Evolutionary conservation across 1,140 invertebrate species (phyloP).

Genomic region (Phymorhynchus buccinoides): DNA sequence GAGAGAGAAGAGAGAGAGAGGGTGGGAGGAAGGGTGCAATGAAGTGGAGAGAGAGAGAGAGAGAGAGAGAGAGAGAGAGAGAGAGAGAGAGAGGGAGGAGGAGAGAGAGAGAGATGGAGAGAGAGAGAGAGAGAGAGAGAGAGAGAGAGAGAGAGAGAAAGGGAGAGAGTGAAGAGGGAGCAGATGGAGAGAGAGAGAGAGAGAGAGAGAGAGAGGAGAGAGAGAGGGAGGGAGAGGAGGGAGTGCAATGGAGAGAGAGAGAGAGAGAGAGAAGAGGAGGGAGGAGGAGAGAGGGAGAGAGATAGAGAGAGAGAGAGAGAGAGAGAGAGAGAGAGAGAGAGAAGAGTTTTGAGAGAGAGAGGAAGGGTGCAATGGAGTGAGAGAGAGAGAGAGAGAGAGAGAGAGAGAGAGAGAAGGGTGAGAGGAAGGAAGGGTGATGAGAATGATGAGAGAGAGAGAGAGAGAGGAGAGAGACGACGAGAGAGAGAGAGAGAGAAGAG

Average conservation of each 20-base stretch:
- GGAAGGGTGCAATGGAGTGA: neutral
- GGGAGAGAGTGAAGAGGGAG: too few relatives aligned
- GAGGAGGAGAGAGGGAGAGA: too few relatives aligned
- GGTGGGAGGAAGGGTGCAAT: neutral
- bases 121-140: neutral
- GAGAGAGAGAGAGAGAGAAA: neutral
- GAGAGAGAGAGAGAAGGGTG: neutral
- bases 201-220: neutral
- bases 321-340: too few relatives aligned
- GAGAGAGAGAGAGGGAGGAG: neutral
- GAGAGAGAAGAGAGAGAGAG: neutral
- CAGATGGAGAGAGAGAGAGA: too few relatives aligned
- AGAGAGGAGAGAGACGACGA: too few relatives aligned
- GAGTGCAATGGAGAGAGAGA: too few relatives aligned
- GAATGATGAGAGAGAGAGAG: too few relatives aligned
- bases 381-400: neutral
- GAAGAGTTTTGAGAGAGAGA: too few relatives aligned
- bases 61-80: neutral
- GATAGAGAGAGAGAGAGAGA: too few relatives aligned
- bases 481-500: too few relatives aligned
- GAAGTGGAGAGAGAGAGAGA: neutral
- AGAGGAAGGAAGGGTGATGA: neutral
- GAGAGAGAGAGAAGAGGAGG: neutral
- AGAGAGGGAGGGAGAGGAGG: neutral
- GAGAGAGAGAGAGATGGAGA: constrained; percentile 6